phyloP scores from a whole-genome alignment of 2,888 invertebrate genomes.

The Allolobophora icterica region DNA sequence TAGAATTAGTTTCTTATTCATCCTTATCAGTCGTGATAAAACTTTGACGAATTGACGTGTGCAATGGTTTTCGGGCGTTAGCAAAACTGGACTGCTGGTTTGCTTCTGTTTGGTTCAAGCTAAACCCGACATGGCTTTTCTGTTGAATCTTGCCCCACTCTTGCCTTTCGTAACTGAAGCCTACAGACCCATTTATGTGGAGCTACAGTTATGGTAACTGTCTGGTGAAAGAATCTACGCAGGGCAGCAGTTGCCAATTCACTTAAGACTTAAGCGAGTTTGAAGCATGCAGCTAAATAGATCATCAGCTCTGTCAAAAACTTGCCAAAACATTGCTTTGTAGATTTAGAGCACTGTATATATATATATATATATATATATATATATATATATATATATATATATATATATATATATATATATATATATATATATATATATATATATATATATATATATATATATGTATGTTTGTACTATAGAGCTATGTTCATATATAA shows the following conservation, averaged over 20 bases:
- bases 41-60: too few relatives aligned
- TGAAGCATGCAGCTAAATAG: not conserved
- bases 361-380: not conserved
- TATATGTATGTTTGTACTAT: too few relatives aligned
- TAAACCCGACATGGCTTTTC: not conserved
- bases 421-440: not conserved
- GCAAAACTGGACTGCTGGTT: not conserved
- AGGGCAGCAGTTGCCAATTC: not conserved
- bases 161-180: not conserved
- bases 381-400: not conserved
- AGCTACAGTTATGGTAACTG: not conserved
- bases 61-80: not conserved
- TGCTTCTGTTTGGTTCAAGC: not conserved
- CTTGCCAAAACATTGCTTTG: not conserved
- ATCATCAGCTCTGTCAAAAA: constrained; percentile 6
- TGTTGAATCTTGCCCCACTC: not conserved
- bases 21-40: not conserved
- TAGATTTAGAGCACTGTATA: not conserved
- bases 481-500: not conserved
- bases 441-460: too few relatives aligned
- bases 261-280: not conserved
- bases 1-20: not conserved
- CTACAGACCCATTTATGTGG: too few relatives aligned
- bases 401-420: too few relatives aligned
- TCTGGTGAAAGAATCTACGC: not conserved